A percentile compares a stretch with the other conserved stretches of the same genome.
These are phyloP conservation scores for Rafetus swinhoei DNA, from an alignment of 2,113 vertebrate species.

Conservation along the genomic window DNA sequence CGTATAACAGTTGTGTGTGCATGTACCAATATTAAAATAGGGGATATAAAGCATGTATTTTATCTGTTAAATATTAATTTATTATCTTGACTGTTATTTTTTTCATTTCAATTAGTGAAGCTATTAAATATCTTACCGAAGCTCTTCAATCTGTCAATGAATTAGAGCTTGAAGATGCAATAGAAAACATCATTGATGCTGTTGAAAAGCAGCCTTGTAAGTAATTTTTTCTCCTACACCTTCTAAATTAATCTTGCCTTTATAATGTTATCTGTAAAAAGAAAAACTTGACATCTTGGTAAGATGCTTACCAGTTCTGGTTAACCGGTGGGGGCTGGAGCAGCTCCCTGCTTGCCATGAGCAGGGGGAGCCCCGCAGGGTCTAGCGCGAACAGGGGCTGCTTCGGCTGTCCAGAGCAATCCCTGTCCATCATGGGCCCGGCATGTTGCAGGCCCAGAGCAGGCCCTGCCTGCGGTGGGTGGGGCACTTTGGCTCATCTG, in stretches of 20 bases:
- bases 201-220: slow-evolving; percentile 94
- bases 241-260: not conserved
- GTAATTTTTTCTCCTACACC: slow-evolving; percentile 53
- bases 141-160: slow-evolving; percentile 83
- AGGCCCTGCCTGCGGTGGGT: too few species aligned
- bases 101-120: slow-evolving; percentile 81
- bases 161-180: slow-evolving; percentile 85
- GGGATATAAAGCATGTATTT: not conserved
- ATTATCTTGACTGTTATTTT: slow-evolving; percentile 30
- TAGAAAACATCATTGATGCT: slow-evolving; percentile 90
- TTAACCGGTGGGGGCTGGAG: too few species aligned
- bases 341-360: too few species aligned
- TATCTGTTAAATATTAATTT: not conserved
- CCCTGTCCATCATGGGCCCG: too few species aligned
- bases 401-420: too few species aligned
- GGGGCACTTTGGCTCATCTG: too few species aligned
- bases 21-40: not conserved
- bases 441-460: too few species aligned
- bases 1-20: rapidly evolving
- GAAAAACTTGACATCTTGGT: not conserved
- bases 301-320: too few species aligned
- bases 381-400: too few species aligned
- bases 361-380: too few species aligned
- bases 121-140: slow-evolving; percentile 88
- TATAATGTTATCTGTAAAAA: not conserved